Conservation (phyloP, 2,113 vertebrate genomes). For the Macroglossus sobrinus region DNA sequence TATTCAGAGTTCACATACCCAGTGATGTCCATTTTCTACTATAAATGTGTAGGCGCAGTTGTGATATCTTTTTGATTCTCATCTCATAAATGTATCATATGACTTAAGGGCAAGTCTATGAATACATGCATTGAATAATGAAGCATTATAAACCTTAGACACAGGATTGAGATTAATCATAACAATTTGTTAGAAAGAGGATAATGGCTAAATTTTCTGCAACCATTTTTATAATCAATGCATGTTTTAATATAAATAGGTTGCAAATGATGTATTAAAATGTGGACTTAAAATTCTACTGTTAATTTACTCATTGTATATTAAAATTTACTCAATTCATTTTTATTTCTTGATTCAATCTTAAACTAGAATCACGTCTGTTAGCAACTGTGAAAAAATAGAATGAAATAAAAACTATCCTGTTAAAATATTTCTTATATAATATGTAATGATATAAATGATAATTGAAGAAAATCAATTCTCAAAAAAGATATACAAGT, state of each 20-base stretch:
- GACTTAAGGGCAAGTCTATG: not conserved
- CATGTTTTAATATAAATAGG: slow-evolving; percentile 55
- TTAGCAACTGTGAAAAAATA: not conserved
- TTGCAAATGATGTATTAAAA: slow-evolving; percentile 51
- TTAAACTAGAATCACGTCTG: slow-evolving; percentile 48
- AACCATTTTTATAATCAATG: not conserved
- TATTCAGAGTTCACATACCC: not conserved
- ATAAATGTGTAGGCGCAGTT: not conserved
- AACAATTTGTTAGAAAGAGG: not conserved
- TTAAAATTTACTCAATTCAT: slow-evolving; percentile 58
- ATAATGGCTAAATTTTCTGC: not conserved
- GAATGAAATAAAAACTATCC: not conserved
- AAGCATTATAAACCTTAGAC: not conserved
- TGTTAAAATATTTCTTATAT: not conserved
- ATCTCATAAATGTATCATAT: not conserved
- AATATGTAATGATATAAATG: not conserved
- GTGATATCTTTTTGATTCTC: not conserved
- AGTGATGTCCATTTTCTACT: not conserved
- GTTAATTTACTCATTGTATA: slow-evolving; percentile 59
- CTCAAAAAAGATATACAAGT: not conserved
- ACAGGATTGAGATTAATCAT: not conserved
- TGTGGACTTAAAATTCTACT: slow-evolving; percentile 56
- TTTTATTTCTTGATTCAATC: slow-evolving; percentile 65
- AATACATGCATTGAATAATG: not conserved
- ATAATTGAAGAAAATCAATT: not conserved